Evolutionary conservation across 1,140 invertebrate species (phyloP), one percentile per base, ranked within the genome.

Genomic region (Diprion similis): DNA sequence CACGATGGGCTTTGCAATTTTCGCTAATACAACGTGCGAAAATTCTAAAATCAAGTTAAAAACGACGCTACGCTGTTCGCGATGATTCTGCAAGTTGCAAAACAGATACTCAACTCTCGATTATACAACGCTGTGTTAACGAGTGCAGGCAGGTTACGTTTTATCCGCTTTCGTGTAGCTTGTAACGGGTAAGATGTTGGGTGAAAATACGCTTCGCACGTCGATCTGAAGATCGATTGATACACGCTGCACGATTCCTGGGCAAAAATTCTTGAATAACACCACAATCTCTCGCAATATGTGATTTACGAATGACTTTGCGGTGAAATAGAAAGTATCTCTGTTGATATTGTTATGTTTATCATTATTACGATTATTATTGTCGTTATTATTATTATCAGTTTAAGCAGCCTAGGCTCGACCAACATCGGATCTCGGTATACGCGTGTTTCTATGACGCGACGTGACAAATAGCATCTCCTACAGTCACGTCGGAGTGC

Each of bases 221-320:
- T 59, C 51, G 51, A 11, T 59, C 51, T 8, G 8, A 59, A 59
- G n/a, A 59, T 59, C 51, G 51, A 59, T 59, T 17, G 51, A 59
- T 15, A 17, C 11, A 0, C 51, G 51, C 6, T 59, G 51, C 11
- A 59, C 51, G n/a, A 17, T 15, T 59, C 51, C 51, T 37, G 24
- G 9, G 4, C 51, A 59, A 59, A 17, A 59, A 17, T 17, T 59
- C 9, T 59, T 59, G n/a, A 59, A 59, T 13, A 13, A 15, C 51
- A 59, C 51, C 51, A 59, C 51, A 8, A 59, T 59, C 51, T 59
- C 51, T 59, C 51, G 51, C 51, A 37, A 37, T 37, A 59, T 59
- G 51, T 59, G 51, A 59, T 59, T 59, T 59, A 13, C 51, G n/a
- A 59, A 59, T 59, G 51, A 59, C 51, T 51, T 51, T 17, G 51